phyloP scores from a whole-genome alignment of 2,797 vertebrate genomes.

The Lacerta viridis region DNA sequence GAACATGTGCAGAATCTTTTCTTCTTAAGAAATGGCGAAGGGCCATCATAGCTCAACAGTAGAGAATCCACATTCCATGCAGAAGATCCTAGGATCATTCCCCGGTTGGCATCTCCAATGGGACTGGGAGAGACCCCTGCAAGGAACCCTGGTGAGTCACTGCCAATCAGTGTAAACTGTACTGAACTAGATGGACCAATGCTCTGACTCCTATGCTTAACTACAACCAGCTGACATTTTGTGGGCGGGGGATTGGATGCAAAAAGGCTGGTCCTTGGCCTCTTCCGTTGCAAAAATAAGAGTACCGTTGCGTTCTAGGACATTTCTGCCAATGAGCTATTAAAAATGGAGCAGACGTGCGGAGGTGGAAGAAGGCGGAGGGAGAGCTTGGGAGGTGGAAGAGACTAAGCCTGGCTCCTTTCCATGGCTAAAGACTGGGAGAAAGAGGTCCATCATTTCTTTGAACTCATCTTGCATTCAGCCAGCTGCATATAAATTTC shows the following conservation, averaged over 20 bases:
- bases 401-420: conserved; percentile 37
- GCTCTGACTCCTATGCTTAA: too few species aligned
- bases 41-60: too few species aligned
- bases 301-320: neutral
- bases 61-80: too few species aligned
- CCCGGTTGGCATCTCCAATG: too few species aligned
- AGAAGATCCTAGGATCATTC: too few species aligned
- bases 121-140: too few species aligned
- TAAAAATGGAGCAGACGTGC: fast-evolving
- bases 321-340: neutral
- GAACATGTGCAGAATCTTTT: neutral
- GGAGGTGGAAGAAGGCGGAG: neutral
- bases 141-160: too few species aligned
- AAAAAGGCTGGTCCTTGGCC: neutral
- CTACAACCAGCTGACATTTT: too few species aligned
- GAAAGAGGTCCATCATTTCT: conserved; percentile 81
- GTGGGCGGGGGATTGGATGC: neutral
- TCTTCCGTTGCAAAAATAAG: neutral
- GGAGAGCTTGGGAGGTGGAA: neutral
- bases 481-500: conserved; percentile 92
- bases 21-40: neutral
- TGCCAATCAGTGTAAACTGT: too few species aligned
- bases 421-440: conserved; percentile 65
- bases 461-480: conserved; percentile 91
- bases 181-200: too few species aligned